These are phyloP conservation scores for Aromia moschata DNA, from an alignment of 2,888 invertebrate species.

Conservation along the genomic window DNA sequence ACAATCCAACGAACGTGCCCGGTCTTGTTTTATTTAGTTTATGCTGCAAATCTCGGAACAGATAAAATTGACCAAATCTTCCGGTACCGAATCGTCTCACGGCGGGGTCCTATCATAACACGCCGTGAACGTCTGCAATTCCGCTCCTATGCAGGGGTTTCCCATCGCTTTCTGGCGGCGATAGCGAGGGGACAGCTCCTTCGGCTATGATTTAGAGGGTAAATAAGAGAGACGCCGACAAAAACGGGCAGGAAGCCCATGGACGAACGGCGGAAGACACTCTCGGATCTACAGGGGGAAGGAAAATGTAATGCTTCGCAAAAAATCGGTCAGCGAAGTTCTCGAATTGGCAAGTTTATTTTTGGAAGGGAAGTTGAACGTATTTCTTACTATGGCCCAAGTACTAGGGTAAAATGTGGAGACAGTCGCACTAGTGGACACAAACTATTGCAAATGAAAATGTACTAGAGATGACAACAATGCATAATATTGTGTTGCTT, in stretches of 20 bases:
- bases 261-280: conserved; percentile 11
- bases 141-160: conserved; percentile 18
- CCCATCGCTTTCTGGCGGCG: conserved; percentile 34
- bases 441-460: too few species aligned
- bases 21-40: conserved; percentile 41
- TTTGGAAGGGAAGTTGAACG: too few species aligned
- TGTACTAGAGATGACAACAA: too few species aligned
- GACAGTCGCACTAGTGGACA: too few species aligned
- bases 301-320: too few species aligned
- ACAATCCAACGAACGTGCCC: conserved; percentile 35
- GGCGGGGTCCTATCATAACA: conserved; percentile 33
- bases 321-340: not conserved
- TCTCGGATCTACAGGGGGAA: not conserved
- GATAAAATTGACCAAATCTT: conserved; percentile 50
- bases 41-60: conserved; percentile 42
- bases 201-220: conserved; percentile 38
- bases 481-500: too few species aligned
- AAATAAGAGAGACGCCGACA: conserved; percentile 34
- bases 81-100: conserved; percentile 40
- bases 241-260: conserved; percentile 30
- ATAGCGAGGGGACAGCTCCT: conserved; percentile 31
- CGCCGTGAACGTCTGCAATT: conserved; percentile 9
- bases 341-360: not conserved
- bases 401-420: too few species aligned
- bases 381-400: too few species aligned